Base-by-base conservation (phyloP, 2,888 invertebrate species). In the Sturmia bella region DNA sequence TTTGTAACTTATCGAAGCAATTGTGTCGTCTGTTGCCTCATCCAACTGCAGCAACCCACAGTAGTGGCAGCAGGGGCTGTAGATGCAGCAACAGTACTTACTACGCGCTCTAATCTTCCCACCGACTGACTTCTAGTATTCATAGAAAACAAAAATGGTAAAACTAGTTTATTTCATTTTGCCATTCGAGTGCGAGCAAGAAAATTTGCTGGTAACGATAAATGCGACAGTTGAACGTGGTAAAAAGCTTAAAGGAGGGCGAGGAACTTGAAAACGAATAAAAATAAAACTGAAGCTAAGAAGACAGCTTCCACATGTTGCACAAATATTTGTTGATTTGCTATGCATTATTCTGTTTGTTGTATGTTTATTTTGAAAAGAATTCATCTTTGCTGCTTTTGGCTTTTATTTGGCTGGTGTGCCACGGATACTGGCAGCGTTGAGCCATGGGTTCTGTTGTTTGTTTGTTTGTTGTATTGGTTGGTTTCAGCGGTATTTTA, bases 251-350 rank as follows among this genome's bases (percentile, higher is more conserved):
- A 15, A 48, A 57, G 11, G 24, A 6, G 1, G 45, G 17, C 24
- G 41, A 37, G 19, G 3, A n/a, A 17, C 27, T 0, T 39, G 39
- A 37, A 5, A 37, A 61, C n/a, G n/a, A n/a, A n/a, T n/a, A n/a
- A n/a, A n/a, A n/a, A n/a, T n/a, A 54, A 69, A 37, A 21, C 37
- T 63, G 12, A 56, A 66, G 17, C 48, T 24, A 50, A 69, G 61
- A 69, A 64, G 50, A 72, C 78, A 73, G 66, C 72, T 72, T 73
- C 78, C 61, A 81, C 78, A 82, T 78, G 78, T 82, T 78, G 82
- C 78, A 74, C 78, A 78, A 78, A 82, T 78, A 78, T 78, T 82
- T 82, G 82, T 59, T 82, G 77, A 81, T 68, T 77, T 73, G 69
- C 12, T 69, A 69, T 69, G 69, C 59, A 76, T 66, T 78, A 78